phyloP scores from a whole-genome alignment of 2,888 invertebrate species.

The Netelia fuscicornis region DNA sequence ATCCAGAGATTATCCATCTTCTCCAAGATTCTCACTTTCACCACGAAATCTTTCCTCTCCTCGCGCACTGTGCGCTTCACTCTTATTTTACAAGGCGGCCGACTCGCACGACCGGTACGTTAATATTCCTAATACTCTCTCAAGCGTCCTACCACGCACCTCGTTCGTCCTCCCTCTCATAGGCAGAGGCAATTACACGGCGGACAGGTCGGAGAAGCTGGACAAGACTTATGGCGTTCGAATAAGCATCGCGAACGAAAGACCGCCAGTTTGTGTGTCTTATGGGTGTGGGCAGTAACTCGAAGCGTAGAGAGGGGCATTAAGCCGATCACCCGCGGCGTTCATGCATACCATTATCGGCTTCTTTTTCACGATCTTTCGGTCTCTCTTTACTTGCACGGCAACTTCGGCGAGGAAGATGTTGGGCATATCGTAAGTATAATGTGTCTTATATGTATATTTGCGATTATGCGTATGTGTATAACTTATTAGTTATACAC shows the following conservation, averaged over 20 bases:
- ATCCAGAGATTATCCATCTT: conserved; percentile 51
- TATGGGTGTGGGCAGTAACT: conserved; percentile 78
- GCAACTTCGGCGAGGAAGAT: conserved; percentile 26
- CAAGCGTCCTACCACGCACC: conserved; percentile 34
- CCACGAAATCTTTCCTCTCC: conserved; percentile 25
- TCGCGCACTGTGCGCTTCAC: background rate
- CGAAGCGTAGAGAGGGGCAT: conserved; percentile 70
- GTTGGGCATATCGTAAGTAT: conserved; percentile 32
- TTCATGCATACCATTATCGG: conserved; percentile 74
- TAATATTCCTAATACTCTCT: conserved; percentile 38
- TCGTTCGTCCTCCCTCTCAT: conserved; percentile 49
- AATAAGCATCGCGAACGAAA: conserved; percentile 62
- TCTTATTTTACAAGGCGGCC: background rate
- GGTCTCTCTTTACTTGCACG: conserved; percentile 24
- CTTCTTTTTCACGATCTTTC: conserved; percentile 47
- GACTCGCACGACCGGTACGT: background rate
- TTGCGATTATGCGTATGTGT: background rate
- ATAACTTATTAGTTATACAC: no score
- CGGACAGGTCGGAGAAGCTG: conserved; percentile 75
- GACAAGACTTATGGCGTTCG: conserved; percentile 76
- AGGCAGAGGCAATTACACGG: conserved; percentile 75
- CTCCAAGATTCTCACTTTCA: conserved; percentile 49
- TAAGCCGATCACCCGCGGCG: conserved; percentile 78
- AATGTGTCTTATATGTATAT: background rate
- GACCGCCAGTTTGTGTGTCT: conserved; percentile 69